These are phyloP conservation scores for Python bivittatus DNA, from an alignment of 2,113 vertebrate species.

Conservation along the genomic window DNA sequence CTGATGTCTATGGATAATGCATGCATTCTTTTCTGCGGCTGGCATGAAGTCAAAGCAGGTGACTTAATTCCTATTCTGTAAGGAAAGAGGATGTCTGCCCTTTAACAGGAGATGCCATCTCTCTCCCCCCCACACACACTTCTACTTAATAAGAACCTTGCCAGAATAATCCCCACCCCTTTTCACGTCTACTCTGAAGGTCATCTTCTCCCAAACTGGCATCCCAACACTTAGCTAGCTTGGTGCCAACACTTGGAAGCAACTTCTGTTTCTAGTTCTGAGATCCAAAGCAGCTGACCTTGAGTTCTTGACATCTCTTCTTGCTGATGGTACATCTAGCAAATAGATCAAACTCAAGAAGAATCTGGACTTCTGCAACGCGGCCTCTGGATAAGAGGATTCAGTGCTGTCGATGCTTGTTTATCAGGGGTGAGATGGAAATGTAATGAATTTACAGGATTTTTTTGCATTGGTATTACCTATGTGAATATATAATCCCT, in stretches of 20 bases:
- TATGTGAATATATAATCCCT: not conserved
- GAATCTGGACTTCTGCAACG: not conserved
- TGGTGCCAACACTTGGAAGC: not conserved
- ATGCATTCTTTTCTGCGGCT: not conserved
- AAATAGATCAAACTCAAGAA: not conserved
- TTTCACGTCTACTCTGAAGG: not conserved
- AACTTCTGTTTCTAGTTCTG: not conserved
- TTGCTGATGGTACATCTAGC: not conserved
- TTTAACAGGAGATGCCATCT: not conserved
- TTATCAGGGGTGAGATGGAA: not conserved
- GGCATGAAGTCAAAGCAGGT: not conserved
- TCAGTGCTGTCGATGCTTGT: not conserved
- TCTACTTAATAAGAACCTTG: not conserved
- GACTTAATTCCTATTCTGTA: conserved; percentile 6
- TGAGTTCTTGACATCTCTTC: not conserved
- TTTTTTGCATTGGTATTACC: not conserved
- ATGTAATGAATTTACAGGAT: not conserved
- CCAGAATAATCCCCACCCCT: not conserved
- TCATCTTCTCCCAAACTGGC: not conserved
- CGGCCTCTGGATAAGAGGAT: not conserved
- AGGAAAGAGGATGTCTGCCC: not conserved
- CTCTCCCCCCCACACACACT: not conserved
- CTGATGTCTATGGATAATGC: not conserved
- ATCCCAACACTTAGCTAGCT: not conserved
- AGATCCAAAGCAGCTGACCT: not conserved